Evolutionary conservation across 2,113 vertebrate species (phyloP).

Genomic region (Carassius carassius): DNA sequence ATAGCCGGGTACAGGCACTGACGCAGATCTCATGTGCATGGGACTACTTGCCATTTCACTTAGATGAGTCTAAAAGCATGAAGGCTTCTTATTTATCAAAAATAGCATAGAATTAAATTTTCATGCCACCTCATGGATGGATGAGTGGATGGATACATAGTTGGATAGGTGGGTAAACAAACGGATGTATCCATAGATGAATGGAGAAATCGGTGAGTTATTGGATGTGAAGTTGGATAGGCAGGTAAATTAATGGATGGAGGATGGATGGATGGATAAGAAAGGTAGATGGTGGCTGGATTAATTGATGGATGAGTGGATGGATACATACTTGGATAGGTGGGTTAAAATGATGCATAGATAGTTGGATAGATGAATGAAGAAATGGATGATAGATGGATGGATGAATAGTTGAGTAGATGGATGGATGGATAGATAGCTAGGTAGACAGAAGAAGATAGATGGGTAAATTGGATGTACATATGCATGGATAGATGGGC

Average conservation of each 20-base stretch:
- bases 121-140: neutral
- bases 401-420: neutral
- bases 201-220: neutral
- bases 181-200: neutral
- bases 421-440: neutral
- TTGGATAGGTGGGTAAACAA: neutral
- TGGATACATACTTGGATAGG: neutral
- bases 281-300: neutral
- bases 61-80: neutral
- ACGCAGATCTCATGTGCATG: neutral
- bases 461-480: neutral
- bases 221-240: neutral
- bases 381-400: neutral
- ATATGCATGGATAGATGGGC: too few species aligned
- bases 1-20: neutral
- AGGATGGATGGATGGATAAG: neutral
- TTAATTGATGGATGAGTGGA: neutral
- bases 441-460: neutral
- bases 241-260: neutral
- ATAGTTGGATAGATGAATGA: neutral
- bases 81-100: neutral
- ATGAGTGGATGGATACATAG: too few species aligned
- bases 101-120: neutral
- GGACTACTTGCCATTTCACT: neutral
- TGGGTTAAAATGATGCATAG: neutral